Base-by-base conservation (phyloP, 2,113 vertebrate genomes). In the Myotis lucifugus region DNA sequence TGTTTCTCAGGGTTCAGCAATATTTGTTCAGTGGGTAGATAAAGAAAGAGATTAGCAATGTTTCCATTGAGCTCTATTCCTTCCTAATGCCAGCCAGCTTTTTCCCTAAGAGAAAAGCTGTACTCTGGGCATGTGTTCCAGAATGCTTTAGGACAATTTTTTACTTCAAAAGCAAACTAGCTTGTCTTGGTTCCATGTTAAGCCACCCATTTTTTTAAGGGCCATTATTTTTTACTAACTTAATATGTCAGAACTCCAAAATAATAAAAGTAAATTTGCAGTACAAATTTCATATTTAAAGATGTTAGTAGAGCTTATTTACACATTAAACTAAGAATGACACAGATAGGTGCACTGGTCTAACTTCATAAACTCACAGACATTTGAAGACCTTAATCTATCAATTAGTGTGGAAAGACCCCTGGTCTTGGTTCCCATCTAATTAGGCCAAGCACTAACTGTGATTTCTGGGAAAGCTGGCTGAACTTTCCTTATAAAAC, bases 11-110 rank as follows among this genome's bases (percentile, higher is more conserved):
- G 14, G 90, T 96, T 97, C 87, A 67, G 94, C 40, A 95, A 50
- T 95, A 94, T 97, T 97, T 98, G 96, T 86, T 96, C 90, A 97
- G 96, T 92, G 77, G 86, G 73, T 73, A 93, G 96, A 95, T 97
- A 96, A 97, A 70, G 48, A 90, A 88, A 84, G 84, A 96, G 85
- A 89, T 91, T 97, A 97, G 67, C 72, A 94, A 94, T 91, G 83
- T 92, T 96, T 96, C 64, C 23, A 95, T 32, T 94, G 95, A n/a
- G 96, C 84, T 97, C 74, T 42, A 11, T 84, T 97, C 73, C 46
- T 96, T 97, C 82, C 95, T 85, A 93, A 88, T 97, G 72, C 85
- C 34, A 91, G 70, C 73, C 70, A 86, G 64, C 37, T n/a, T 37
- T 85, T 27, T 92, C 52, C 56, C 19, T 64, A 64, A 85, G 42